These are phyloP conservation scores for Tinea semifulvella DNA, from an alignment of 2,888 invertebrate species.

Conservation along the genomic window DNA sequence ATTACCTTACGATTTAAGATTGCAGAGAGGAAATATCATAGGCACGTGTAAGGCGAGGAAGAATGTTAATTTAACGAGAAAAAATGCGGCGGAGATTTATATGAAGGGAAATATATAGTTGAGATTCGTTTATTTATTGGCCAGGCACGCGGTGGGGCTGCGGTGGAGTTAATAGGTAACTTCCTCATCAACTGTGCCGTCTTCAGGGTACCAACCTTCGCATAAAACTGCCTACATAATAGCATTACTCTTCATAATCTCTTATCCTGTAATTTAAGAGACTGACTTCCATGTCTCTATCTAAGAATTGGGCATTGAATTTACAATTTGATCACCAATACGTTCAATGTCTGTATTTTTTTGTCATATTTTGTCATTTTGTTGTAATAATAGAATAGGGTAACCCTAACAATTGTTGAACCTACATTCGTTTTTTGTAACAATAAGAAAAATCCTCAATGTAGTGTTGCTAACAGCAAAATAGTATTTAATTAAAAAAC, in stretches of 20 bases:
- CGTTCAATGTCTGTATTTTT: background rate
- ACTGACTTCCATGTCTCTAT: no score
- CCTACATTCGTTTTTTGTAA: no score
- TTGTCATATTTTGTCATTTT: no score
- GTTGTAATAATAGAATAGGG: no score
- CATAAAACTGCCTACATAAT: background rate
- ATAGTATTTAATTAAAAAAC: no score
- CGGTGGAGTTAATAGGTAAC: conserved; percentile 1
- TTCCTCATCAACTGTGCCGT: conserved; percentile 10
- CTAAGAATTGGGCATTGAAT: no score
- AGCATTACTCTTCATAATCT: no score
- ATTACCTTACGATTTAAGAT: no score
- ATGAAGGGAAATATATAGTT: background rate
- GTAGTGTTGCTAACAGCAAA: no score
- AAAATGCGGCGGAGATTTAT: background rate
- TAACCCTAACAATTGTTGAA: no score
- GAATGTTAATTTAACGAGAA: background rate
- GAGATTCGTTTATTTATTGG: conserved; percentile 2
- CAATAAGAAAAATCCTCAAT: no score
- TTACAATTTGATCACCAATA: background rate
- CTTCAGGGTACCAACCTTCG: conserved; percentile 2
- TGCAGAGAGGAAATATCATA: background rate
- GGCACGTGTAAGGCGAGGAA: background rate
- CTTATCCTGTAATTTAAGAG: no score
- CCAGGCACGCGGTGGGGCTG: background rate